phyloP scores from a whole-genome alignment of 2,113 vertebrate genomes.

The Elanoides forficatus region DNA sequence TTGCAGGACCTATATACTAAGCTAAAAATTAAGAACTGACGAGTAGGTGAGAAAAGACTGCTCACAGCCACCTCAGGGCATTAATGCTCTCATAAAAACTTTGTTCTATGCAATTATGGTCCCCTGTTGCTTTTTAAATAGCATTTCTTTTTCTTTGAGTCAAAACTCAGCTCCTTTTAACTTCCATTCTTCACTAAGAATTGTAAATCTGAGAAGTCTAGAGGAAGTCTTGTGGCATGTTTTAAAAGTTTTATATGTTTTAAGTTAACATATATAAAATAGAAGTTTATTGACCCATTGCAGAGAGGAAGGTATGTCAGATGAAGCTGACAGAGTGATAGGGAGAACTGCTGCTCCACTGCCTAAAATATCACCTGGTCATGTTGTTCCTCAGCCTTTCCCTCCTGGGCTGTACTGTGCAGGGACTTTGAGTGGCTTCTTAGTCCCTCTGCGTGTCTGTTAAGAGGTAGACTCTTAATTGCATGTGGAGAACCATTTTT shows the following conservation, averaged over 20 bases:
- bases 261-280: neutral
- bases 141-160: neutral
- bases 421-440: neutral
- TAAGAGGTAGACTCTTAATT: neutral
- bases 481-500: neutral
- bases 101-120: neutral
- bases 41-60: constrained; percentile 9
- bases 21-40: neutral
- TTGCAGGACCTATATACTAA: neutral
- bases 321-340: neutral
- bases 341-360: neutral
- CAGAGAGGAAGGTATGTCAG: neutral
- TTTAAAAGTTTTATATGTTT: neutral
- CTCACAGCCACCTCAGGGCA: neutral
- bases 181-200: neutral
- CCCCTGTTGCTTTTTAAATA: constrained; percentile 21
- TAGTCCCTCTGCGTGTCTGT: neutral
- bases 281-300: neutral
- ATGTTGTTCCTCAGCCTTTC: neutral
- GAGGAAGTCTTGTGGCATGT: neutral
- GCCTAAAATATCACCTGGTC: neutral
- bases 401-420: neutral
- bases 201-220: neutral
- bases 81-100: neutral
- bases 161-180: neutral